A percentile compares a stretch with the other conserved stretches of the same genome.
Evolutionary conservation across 2,113 vertebrate genomes (phyloP).

Genomic region (Oncorhynchus masou): DNA sequence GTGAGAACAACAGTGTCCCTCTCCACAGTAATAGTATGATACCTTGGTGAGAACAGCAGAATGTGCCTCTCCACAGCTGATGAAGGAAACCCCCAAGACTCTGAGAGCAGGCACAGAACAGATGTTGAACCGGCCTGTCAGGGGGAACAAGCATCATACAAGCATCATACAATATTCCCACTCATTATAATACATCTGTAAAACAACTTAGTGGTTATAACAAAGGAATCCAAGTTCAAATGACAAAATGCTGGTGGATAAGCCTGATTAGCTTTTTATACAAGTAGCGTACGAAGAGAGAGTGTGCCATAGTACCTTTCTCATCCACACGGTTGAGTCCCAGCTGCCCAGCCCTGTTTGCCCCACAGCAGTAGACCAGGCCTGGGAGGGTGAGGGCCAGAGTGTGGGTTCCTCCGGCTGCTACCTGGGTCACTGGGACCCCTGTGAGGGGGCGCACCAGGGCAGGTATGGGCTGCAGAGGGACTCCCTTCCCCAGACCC

Average conservation of each 20-base stretch:
- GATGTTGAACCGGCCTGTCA: constrained; percentile 87
- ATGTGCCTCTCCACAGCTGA: constrained; percentile 92
- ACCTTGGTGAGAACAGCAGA: constrained; percentile 90
- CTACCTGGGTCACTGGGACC: constrained; percentile 85
- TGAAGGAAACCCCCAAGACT: constrained; percentile 82
- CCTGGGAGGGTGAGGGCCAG: constrained; percentile 85
- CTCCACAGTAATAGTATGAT: constrained; percentile 69
- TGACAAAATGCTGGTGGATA: too few species aligned
- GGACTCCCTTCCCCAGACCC: constrained; percentile 81
- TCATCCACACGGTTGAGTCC: constrained; percentile 87
- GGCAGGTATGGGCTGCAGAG: constrained; percentile 70
- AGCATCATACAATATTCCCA: neutral
- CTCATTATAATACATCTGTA: too few species aligned
- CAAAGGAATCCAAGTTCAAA: too few species aligned
- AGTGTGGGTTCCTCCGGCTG: constrained; percentile 85
- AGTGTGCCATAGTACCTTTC: constrained; percentile 73
- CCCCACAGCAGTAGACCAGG: constrained; percentile 92
- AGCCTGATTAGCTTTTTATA: too few species aligned
- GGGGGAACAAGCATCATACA: constrained; percentile 5
- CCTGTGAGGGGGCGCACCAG: constrained; percentile 80
- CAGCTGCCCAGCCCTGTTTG: constrained; percentile 89
- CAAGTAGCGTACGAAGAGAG: too few species aligned
- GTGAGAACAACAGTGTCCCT: constrained; percentile 89
- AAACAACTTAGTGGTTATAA: too few species aligned
- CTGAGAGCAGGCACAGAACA: constrained; percentile 87